phyloP scores from a whole-genome alignment of 2,797 vertebrate species.

The Sternarchorhynchus goeldii region DNA sequence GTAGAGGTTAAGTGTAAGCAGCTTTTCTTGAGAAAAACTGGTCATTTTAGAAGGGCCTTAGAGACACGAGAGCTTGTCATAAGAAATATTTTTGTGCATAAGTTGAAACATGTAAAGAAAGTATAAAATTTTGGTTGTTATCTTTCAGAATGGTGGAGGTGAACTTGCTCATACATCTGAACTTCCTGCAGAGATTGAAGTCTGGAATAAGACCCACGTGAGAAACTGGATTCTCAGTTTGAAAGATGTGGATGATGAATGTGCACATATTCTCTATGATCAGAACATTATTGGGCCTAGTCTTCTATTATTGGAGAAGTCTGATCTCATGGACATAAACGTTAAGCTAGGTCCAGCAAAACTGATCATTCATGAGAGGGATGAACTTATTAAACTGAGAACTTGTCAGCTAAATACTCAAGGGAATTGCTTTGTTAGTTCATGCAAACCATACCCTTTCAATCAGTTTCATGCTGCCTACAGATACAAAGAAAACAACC shows the following conservation, averaged over 20 bases:
- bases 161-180: constrained; percentile 10
- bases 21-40: no score
- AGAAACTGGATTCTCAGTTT: constrained; percentile 60
- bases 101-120: not conserved
- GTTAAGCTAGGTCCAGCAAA: constrained; percentile 64
- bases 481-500: constrained; percentile 60
- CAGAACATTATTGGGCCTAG: constrained; percentile 59
- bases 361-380: constrained; percentile 62
- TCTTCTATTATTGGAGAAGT: constrained; percentile 60
- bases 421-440: constrained; percentile 29
- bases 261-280: constrained; percentile 60
- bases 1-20: no score
- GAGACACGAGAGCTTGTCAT: no score
- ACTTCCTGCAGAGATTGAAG: constrained; percentile 57
- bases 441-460: constrained; percentile 71
- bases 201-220: constrained; percentile 68
- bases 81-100: not conserved
- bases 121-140: constrained; percentile 1
- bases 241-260: constrained; percentile 45
- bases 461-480: constrained; percentile 58
- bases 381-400: constrained; percentile 56
- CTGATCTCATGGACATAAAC: constrained; percentile 35
- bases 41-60: no score
- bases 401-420: constrained; percentile 40
- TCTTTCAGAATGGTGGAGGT: constrained; percentile 50